A percentile compares a stretch with the other conserved stretches of the same genome.
Evolutionary conservation across 2,797 vertebrate genomes (phyloP).

Genomic region (Peromyscus melanophrys): DNA sequence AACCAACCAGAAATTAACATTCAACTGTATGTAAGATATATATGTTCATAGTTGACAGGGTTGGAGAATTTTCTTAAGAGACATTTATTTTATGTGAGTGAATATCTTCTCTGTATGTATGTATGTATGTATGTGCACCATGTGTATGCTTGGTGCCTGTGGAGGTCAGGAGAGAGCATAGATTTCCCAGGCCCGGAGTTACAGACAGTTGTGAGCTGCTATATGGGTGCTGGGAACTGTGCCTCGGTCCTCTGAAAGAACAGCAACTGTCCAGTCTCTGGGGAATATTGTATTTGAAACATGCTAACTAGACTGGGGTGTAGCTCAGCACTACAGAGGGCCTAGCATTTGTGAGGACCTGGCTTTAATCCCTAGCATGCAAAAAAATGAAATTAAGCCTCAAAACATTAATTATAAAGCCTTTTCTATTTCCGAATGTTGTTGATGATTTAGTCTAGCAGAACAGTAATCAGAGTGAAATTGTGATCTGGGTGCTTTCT

Average conservation of each 20-base stretch:
- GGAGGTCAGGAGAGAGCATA: neutral
- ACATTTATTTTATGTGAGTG: neutral
- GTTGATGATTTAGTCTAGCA: neutral
- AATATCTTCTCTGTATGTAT: neutral
- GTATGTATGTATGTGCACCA: neutral
- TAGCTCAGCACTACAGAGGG: neutral
- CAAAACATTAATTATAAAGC: neutral
- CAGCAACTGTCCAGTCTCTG: neutral
- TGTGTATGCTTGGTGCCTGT: neutral
- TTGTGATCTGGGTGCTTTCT: neutral
- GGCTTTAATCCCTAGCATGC: neutral
- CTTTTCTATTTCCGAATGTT: neutral
- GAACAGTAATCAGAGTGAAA: neutral
- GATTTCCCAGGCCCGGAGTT: neutral
- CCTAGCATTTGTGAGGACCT: neutral
- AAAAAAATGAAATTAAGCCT: neutral
- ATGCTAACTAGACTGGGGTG: neutral
- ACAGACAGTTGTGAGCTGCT: neutral
- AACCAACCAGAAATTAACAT: conserved; percentile 2
- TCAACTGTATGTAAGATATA: neutral
- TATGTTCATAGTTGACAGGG: neutral
- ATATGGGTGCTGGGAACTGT: too few species aligned
- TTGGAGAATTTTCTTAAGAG: neutral
- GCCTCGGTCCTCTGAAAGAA: neutral
- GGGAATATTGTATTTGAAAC: conserved; percentile 49